Evolutionary conservation across 2,113 vertebrate species (phyloP), one percentile per base, ranked within the genome.

Genomic region (Suricata suricatta): DNA sequence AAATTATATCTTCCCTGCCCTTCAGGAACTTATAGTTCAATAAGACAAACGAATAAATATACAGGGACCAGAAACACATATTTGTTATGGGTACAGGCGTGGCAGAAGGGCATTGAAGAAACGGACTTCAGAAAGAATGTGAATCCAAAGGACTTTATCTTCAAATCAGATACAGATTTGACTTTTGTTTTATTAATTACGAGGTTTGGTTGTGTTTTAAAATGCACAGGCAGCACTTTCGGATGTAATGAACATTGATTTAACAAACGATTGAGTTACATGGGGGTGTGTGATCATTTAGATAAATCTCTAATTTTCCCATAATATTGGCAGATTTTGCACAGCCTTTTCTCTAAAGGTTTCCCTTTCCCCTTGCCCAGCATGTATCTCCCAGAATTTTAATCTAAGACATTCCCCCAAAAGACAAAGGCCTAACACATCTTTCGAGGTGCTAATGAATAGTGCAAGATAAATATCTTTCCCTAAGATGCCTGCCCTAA

Each of bases 121-220:
- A 60, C 17, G 16, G 31, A 84, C 81, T 95, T 88, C 85, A 90
- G 57, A 86, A 88, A 79, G 17, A 82, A 77, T 12, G 41, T 13
- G 57, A 87, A 93, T 90, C 79, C 35, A 82, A 74, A 69, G 23
- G 63, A 63, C 77, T 97, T 87, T 80, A 85, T 87, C 97, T 98
- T 85, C 66, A 74, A 97, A 71, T 71, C 57, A 96, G 50, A 90
- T 90, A 95, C 52, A 35, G 47, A 33, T 90, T 94, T n/a, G 50
- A 86, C 72, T 86, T 92, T 64, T 81, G 7, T 95, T 87, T 23
- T 84, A 76, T 94, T 82, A 96, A 88, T 15, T 64, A 83, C 76
- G 68, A 41, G 77, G 82, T 88, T 95, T 74, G 1, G 35, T 80
- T 96, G 98, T 92, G 63, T 47, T 93, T 91, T 72, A 74, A 97